These are phyloP conservation scores for Paedocypris sp. DNA, from an alignment of 2,113 vertebrate species.

Conservation along the genomic window DNA sequence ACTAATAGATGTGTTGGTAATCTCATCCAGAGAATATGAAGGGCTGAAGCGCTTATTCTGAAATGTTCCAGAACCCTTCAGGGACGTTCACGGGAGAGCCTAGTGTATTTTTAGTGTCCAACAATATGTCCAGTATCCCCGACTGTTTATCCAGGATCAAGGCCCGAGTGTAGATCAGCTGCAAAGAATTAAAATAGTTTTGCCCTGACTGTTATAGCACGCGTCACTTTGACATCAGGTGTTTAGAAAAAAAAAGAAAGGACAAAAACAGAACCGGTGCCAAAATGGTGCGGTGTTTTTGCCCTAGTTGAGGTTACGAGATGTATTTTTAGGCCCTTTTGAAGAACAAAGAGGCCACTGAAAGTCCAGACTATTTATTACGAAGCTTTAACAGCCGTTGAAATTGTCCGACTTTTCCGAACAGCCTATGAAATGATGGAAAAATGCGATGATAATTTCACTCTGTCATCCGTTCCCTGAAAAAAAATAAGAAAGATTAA, in stretches of 20 bases:
- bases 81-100: conserved; percentile 39
- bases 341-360: not conserved
- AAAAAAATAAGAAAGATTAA: not conserved
- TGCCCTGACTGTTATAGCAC: too few relatives aligned
- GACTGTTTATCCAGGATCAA: conserved; percentile 2
- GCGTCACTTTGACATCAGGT: too few relatives aligned
- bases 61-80: conserved; percentile 22
- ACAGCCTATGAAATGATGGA: too few relatives aligned
- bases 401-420: too few relatives aligned
- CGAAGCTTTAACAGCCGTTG: too few relatives aligned
- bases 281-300: too few relatives aligned
- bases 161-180: not conserved
- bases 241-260: too few relatives aligned
- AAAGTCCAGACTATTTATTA: not conserved
- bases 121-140: conserved; percentile 22
- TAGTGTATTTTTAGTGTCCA: conserved; percentile 42
- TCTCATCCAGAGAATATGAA: conserved; percentile 11
- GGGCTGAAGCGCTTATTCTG: not conserved
- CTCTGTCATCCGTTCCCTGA: not conserved
- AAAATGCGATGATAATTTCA: not conserved
- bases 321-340: not conserved
- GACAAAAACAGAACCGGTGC: not conserved
- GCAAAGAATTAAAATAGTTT: not conserved
- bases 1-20: too few relatives aligned
- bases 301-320: too few relatives aligned